phyloP scores from a whole-genome alignment of 2,888 invertebrate species.

The Choreutis nemorana region DNA sequence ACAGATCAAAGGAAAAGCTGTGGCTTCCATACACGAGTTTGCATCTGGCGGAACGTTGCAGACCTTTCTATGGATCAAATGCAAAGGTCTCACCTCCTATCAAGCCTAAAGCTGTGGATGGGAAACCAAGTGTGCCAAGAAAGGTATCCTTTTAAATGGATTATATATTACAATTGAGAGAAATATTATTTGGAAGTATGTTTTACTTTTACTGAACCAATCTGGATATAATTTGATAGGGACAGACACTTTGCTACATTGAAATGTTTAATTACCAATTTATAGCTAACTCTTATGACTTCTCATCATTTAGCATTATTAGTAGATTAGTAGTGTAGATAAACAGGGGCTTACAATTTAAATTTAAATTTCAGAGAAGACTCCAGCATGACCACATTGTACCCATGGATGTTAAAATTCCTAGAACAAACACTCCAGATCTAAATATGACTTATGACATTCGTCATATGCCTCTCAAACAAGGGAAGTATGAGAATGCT shows the following conservation, averaged over 20 bases:
- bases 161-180: slow-evolving; percentile 5
- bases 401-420: slow-evolving; percentile 34
- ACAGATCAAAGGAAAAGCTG: slow-evolving; percentile 27
- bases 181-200: not conserved
- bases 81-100: slow-evolving; percentile 19
- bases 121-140: slow-evolving; percentile 16
- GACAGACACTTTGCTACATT: too few relatives aligned
- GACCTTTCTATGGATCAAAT: slow-evolving; percentile 48
- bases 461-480: slow-evolving; percentile 32
- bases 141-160: slow-evolving; percentile 27
- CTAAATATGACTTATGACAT: slow-evolving; percentile 39
- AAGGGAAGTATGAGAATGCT: slow-evolving; percentile 38
- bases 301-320: too few relatives aligned
- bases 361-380: slow-evolving; percentile 30
- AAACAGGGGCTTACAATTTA: too few relatives aligned
- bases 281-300: too few relatives aligned
- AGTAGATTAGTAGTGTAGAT: too few relatives aligned
- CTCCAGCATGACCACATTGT: slow-evolving; percentile 37
- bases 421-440: slow-evolving; percentile 30
- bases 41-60: slow-evolving; percentile 37
- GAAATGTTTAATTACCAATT: too few relatives aligned
- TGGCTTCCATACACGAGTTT: slow-evolving; percentile 53
- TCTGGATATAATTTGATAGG: too few relatives aligned
- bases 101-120: too few relatives aligned
- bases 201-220: too few relatives aligned